Percentiles rank a stretch among this genome's conserved stretches.
phyloP scores from a whole-genome alignment of 2,113 vertebrate genomes.

The Prolemur simus region DNA sequence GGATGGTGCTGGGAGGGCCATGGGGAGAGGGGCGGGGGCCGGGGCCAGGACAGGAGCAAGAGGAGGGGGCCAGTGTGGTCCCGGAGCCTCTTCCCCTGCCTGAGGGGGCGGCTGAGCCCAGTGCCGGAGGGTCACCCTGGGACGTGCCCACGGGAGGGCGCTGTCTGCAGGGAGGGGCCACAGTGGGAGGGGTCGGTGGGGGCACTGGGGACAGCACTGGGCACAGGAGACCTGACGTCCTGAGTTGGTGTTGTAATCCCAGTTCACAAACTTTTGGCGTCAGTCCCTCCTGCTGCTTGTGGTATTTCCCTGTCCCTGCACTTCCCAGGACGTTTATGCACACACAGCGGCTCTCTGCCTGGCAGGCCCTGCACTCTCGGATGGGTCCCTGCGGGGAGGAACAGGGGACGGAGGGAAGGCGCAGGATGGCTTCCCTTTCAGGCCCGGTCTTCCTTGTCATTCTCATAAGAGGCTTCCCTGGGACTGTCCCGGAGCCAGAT shows the following conservation, averaged over 20 bases:
- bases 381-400: neutral
- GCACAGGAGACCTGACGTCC: conserved; percentile 16
- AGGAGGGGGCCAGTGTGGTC: neutral
- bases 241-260: conserved; percentile 58
- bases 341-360: neutral
- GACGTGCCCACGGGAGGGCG: neutral
- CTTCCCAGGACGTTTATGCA: neutral
- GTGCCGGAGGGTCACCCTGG: neutral
- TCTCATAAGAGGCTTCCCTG: neutral
- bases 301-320: conserved; percentile 36
- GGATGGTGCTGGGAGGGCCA: neutral
- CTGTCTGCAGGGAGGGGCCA: neutral
- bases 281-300: conserved; percentile 43
- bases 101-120: too few relatives aligned
- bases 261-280: conserved; percentile 59
- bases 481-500: neutral
- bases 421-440: neutral
- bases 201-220: neutral
- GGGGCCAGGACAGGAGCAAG: neutral
- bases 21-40: neutral
- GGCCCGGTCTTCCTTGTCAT: neutral
- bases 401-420: neutral
- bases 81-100: neutral
- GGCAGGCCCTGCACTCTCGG: neutral
- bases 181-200: neutral